Base-by-base conservation (phyloP, 2,797 vertebrate genomes). In the Oryzias dopingdopingensis region DNA sequence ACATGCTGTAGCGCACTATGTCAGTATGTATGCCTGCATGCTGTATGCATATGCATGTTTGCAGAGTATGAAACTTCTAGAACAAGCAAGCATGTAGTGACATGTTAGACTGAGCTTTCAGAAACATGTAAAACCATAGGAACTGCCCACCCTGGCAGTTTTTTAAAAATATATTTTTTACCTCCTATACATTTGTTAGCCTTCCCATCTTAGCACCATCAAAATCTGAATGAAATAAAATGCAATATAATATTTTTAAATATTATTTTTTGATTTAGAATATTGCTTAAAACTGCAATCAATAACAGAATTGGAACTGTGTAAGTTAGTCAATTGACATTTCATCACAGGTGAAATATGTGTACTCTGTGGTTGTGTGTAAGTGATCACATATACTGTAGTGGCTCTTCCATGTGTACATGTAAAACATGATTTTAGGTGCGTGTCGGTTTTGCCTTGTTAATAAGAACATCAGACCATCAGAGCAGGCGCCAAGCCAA, bases 81-180 rank as follows among this genome's bases (percentile, higher is more conserved):
- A 77, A 74, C 56, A 83, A 70, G 81, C 83, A 76, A 85, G 84
- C 70, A 77, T 80, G 80, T 65, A 79, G 76, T 55, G 65, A 85
- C 87, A 81, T 69, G 76, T 77, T 67, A 73, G 70, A 77, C 70
- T 79, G 59, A 81, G 80, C 71, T 52, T 80, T 83, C 73, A 80
- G 79, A 85, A 75, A 81, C 77, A 83, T 78, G 83, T 70, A 79
- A 82, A 84, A 86, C 86, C 82, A 87, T 87, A 76, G 82, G 69
- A 82, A 88, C 85, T 29, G 65, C 80, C 78, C 70, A 80, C 74
- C 59, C 76, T 51, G 77, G 26, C 26, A 26, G 26, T 26, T 26
- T 2, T 26, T 26, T 26, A 6, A 26, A 26, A 6, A 26, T 26
- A 6, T 26, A 6, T 26, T 26, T 26, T 26, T 26, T 5, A 26